Conservation (phyloP, 2,113 vertebrate species). For the Rhineura floridana region DNA sequence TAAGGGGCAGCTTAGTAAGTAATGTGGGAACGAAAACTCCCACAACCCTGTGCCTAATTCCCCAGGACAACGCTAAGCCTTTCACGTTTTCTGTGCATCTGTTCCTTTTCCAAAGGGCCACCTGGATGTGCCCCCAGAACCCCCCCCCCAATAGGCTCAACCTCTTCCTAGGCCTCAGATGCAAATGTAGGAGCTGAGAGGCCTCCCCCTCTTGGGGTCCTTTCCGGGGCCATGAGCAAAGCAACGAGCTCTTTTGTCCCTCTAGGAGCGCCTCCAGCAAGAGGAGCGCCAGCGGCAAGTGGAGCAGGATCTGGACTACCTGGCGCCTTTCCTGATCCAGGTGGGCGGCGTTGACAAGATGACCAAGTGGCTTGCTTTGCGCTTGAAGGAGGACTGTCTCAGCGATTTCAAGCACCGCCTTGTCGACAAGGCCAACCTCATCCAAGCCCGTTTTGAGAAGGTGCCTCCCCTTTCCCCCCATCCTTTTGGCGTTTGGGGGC, state of each 20-base stretch:
- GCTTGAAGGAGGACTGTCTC: conserved; percentile 76
- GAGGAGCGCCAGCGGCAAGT: conserved; percentile 73
- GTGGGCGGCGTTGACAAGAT: conserved; percentile 62
- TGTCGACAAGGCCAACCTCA: conserved; percentile 75
- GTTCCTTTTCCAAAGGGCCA: neutral
- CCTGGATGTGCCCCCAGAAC: too few species aligned
- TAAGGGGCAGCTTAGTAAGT: too few species aligned
- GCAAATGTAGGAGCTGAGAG: neutral
- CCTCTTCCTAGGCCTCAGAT: neutral
- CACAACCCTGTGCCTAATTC: neutral
- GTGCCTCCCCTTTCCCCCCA: conserved; percentile 56
- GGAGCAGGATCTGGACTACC: conserved; percentile 77
- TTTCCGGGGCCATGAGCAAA: neutral
- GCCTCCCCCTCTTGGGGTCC: neutral
- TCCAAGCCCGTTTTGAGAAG: conserved; percentile 81
- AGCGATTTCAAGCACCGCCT: conserved; percentile 74
- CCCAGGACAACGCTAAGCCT: neutral
- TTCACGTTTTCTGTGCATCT: neutral
- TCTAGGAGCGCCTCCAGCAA: conserved; percentile 68
- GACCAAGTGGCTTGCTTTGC: conserved; percentile 64
- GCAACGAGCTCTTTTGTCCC: rapidly evolving
- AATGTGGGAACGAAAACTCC: too few species aligned
- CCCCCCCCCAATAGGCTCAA: too few species aligned
- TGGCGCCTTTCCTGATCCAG: conserved; percentile 78
- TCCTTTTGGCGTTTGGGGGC: neutral